Base-by-base conservation (phyloP, 92 coral and sea anemone species). In the Phenganax marumi region DNA sequence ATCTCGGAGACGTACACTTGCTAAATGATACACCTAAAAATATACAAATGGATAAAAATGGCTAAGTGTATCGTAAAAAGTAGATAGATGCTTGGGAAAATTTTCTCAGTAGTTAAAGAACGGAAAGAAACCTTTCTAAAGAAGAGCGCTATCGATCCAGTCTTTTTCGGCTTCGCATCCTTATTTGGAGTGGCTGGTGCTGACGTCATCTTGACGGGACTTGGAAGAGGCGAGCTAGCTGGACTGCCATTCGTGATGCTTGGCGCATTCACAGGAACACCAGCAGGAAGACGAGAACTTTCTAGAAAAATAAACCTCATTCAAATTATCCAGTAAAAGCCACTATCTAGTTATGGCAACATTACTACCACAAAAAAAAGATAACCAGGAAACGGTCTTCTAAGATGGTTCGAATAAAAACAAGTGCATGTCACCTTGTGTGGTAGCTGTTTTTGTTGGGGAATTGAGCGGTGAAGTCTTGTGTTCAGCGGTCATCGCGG, bases 141-240 rank as follows among this genome's bases (percentile, higher is more conserved):
- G 75, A 94, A 94, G 60, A 94, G 81, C 19, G 98, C 98, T 60
- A 94, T 85, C 1, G 98, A 94, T 13, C 98, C 98, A 53, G 97
- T 94, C 69, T 86, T 93, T 79, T 81, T 91, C 0, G 97, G 94
- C 73, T 92, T 93, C 65, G 90, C 84, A 3, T 86, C 79, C 39
- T 80, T 82, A 54, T 87, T 90, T 9, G 93, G 89, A 25, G 77
- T 75, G 1, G 91, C 84, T 1, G 93, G 89, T 18, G 89, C 93
- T 68, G 90, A 82, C 72, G 86, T 76, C 55, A 82, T 73, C 47
- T 90, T 89, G 46, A 89, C 87, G 26, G 97, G 97, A 69, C 97
- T 91, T 50, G 84, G 85, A 0, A 81, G 89, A 25, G 91, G 89
- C 2, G 97, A 91, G 48, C 79, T 65, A 14, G 62, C 47, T 26